Percentiles rank a stretch among this genome's conserved stretches.
phyloP scores from a whole-genome alignment of 2,888 invertebrate species.

The Koerneria pararmatus region DNA sequence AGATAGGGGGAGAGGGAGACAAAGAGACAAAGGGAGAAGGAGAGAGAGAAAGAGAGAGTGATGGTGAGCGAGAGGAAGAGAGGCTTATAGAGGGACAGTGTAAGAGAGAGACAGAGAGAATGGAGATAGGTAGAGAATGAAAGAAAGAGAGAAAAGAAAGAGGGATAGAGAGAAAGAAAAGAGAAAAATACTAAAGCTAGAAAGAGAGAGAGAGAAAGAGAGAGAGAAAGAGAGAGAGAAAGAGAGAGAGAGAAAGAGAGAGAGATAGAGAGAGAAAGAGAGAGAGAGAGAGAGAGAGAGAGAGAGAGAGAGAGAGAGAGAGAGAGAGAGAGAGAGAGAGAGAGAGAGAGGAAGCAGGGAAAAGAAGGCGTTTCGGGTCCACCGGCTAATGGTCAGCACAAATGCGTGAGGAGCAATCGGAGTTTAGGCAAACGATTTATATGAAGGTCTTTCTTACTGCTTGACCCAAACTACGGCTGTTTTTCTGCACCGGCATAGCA shows the following conservation, averaged over 20 bases:
- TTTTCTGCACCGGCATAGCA: too few relatives aligned
- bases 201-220: neutral
- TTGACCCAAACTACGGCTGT: too few relatives aligned
- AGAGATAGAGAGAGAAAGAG: neutral
- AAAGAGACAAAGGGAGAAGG: too few relatives aligned
- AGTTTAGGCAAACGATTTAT: too few relatives aligned
- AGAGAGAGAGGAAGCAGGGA: neutral
- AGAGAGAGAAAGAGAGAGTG: constrained; percentile 2
- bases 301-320: neutral
- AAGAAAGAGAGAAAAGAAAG: neutral
- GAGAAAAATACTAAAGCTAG: neutral
- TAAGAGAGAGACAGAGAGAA: neutral
- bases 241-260: neutral
- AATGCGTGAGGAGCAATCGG: too few relatives aligned
- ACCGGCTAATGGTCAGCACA: neutral
- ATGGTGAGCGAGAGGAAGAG: neutral
- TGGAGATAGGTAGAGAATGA: neutral
- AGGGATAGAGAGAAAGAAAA: constrained; percentile 5
- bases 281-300: neutral
- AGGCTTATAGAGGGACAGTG: neutral
- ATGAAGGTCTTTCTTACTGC: too few relatives aligned
- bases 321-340: neutral
- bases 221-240: constrained; percentile 10
- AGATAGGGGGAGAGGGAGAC: too few relatives aligned
- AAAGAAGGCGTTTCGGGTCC: neutral